Evolutionary conservation across 2,888 invertebrate species (phyloP).

Genomic region (Lithosia quadra): DNA sequence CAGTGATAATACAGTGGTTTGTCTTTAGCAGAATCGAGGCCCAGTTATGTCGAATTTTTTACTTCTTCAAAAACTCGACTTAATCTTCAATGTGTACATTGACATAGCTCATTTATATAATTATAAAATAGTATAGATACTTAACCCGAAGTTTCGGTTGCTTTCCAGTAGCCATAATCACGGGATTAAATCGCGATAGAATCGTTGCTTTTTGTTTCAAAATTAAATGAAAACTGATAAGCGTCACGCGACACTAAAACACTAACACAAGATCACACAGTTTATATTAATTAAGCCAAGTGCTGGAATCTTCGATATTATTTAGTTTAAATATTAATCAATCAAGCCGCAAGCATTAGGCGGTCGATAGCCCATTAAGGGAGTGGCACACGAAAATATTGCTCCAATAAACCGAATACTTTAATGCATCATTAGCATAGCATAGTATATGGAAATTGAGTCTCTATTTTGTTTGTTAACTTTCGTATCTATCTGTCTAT

Average conservation of each 20-base stretch:
- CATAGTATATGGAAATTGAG: slow-evolving; percentile 28
- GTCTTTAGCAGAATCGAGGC: too few relatives aligned
- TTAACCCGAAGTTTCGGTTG: too few relatives aligned
- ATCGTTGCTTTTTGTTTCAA: too few relatives aligned
- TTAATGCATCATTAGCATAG: slow-evolving; percentile 29
- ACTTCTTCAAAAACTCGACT: too few relatives aligned
- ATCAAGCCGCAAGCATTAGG: slow-evolving; percentile 46
- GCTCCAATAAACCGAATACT: slow-evolving; percentile 25
- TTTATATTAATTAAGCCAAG: slow-evolving; percentile 19
- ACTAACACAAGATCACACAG: background rate
- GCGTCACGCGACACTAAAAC: background rate
- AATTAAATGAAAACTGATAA: background rate
- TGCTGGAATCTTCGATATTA: slow-evolving; percentile 34
- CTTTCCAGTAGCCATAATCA: too few relatives aligned
- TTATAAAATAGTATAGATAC: too few relatives aligned
- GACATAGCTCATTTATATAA: too few relatives aligned
- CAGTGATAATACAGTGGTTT: too few relatives aligned
- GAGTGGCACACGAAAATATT: slow-evolving; percentile 33
- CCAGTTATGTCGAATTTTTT: too few relatives aligned
- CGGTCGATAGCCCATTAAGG: slow-evolving; percentile 59
- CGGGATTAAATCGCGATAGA: too few relatives aligned
- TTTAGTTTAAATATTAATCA: slow-evolving; percentile 55
- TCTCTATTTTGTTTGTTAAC: background rate
- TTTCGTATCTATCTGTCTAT: too few relatives aligned
- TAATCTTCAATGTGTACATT: too few relatives aligned